A percentile compares a stretch with the other conserved stretches of the same genome.
These are phyloP conservation scores for Halictus ligatus DNA, from an alignment of 2,888 invertebrate genomes.

Conservation along the genomic window DNA sequence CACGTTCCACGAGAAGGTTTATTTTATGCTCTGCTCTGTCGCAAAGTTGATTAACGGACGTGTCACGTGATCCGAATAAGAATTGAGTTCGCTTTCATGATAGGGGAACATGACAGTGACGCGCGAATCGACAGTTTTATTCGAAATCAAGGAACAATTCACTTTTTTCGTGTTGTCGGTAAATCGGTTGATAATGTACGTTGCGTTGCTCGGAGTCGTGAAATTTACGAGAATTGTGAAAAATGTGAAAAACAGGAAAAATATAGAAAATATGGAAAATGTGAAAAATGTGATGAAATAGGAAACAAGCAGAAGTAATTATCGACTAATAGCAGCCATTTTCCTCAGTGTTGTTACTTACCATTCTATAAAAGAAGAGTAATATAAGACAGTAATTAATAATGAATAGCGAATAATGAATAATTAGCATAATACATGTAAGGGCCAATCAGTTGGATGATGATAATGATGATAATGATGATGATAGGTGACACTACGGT, in stretches of 20 bases:
- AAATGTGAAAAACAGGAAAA: background rate
- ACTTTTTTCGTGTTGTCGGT: slow-evolving; percentile 1
- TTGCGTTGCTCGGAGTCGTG: background rate
- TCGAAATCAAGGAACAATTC: background rate
- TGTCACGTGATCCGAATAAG: background rate
- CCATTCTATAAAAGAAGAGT: slow-evolving; percentile 34
- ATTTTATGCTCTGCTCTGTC: background rate
- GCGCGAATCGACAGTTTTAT: background rate
- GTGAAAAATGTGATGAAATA: slow-evolving; percentile 5
- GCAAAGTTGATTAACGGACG: background rate
- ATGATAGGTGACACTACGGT: slow-evolving; percentile 12
- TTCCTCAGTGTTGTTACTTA: slow-evolving; percentile 51
- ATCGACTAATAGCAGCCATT: slow-evolving; percentile 19
- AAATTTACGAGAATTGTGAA: background rate
- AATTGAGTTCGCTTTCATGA: background rate
- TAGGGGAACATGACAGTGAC: background rate
- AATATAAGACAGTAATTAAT: slow-evolving; percentile 30
- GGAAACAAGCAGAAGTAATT: slow-evolving; percentile 12
- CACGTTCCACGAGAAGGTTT: background rate
- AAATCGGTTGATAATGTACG: slow-evolving; percentile 24
- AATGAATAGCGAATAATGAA: background rate
- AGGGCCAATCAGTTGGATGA: slow-evolving; percentile 29
- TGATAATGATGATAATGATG: background rate
- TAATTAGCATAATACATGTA: slow-evolving; percentile 30
- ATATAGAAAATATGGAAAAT: background rate